Conservation (phyloP, 2,797 vertebrate genomes). For the Cossypha niveicapilla region DNA sequence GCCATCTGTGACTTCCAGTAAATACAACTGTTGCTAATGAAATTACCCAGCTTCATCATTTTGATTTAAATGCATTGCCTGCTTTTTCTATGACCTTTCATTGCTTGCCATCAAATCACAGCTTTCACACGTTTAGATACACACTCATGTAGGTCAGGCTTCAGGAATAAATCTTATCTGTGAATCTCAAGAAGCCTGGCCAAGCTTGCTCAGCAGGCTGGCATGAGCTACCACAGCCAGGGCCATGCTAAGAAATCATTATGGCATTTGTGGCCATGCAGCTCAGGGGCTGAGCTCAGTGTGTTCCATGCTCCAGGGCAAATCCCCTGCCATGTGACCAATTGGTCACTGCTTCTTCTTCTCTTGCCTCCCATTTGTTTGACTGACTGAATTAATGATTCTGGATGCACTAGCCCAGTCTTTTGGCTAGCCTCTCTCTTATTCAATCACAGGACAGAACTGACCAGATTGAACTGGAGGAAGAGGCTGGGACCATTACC, state of each 20-base stretch:
- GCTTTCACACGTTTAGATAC: constrained; percentile 92
- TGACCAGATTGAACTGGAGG: constrained; percentile 66
- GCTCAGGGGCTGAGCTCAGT: constrained; percentile 81
- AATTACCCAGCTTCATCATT: constrained; percentile 97
- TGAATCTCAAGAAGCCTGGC: constrained; percentile 80
- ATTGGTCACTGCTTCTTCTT: constrained; percentile 81
- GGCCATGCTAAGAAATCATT: constrained; percentile 77
- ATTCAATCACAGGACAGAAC: constrained; percentile 44
- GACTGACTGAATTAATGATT: constrained; percentile 75
- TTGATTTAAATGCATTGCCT: constrained; percentile 89
- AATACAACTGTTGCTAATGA: constrained; percentile 98
- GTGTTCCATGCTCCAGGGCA: constrained; percentile 84
- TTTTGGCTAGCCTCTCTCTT: constrained; percentile 63
- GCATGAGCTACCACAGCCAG: constrained; percentile 80
- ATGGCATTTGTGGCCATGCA: constrained; percentile 77
- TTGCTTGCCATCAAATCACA: constrained; percentile 88
- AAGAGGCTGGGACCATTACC: background rate
- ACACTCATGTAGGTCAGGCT: constrained; percentile 97
- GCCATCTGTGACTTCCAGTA: constrained; percentile 92
- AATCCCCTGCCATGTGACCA: constrained; percentile 84
- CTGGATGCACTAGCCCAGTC: constrained; percentile 61
- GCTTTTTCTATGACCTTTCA: constrained; percentile 92
- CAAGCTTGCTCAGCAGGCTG: constrained; percentile 86
- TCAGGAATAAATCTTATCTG: constrained; percentile 94
- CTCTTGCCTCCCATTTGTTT: constrained; percentile 75